Evolutionary conservation across 2,113 vertebrate genomes (phyloP), one percentile per base, ranked within the genome.

Genomic region (Cyrtonyx montezumae): DNA sequence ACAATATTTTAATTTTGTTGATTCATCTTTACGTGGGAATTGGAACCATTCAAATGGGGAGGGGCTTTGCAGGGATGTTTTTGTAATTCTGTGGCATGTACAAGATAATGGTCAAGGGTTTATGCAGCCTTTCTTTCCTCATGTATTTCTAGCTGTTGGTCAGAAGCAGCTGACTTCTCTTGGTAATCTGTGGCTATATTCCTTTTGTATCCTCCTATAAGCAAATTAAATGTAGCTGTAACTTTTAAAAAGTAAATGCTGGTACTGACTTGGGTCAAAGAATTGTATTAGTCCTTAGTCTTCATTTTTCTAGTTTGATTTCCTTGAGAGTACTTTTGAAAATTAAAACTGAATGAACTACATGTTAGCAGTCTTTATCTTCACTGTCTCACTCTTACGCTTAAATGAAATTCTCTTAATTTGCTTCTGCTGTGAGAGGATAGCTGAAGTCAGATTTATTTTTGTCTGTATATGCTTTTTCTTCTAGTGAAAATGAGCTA

Each of bases 1-100:
- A 98, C 98, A 98, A 97, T 98, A 98, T 99, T 99, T 99, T 98
- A 98, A 98, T 95, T 96, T 90, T 96, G 88, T 96, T 95, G 81
- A 95, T 97, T 97, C 93, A 96, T 95, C 92, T 97, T 96, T 87
- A 92, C 87, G 23, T 96, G 94, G 66, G 91, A 93, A 91, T 93
- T 91, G 68, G 83, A 90, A 92, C n/a, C 30, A 78, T 68, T 87
- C 40, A 78, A 5, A 68, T 45, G 37, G 55, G 2, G 81, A 75
- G 75, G 78, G 68, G 1, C 65, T 74, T 93, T 80, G n/a, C n/a
- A 80, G 79, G 32, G 42, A 51, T 8, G 36, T 70, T 91, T 88
- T 75, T 88, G 32, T 83, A 19, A 30, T 83, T 91, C 63, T 70
- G 25, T 85, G 84, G 70, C 81, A 73, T 28, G 37, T 92, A 46